Base-by-base conservation (phyloP, 37 sponge, comb jelly and placozoan genomes). In the Oopsacas minuta region DNA sequence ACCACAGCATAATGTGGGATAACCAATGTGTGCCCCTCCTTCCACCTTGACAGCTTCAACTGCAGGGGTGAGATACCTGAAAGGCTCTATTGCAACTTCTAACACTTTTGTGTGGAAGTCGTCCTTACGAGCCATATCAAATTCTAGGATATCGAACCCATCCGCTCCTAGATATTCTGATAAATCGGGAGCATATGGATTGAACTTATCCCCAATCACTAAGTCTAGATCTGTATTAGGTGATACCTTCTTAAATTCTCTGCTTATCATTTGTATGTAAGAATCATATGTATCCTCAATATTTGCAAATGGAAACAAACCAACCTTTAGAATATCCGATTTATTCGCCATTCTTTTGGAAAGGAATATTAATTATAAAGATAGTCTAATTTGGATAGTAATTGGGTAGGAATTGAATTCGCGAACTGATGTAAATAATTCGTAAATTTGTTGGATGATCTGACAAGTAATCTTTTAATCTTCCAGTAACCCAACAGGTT, bases 101-200 rank as follows among this genome's bases (percentile, higher is more conserved):
- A 83, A 34, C 0, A 51, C 38, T 0, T 52, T 51, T 0, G 23
- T 39, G 52, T 53, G 84, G 23, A 87, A 32, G 0, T 36, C 75
- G 22, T 23, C 37, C 1, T 83, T 37, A 52, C 7, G 38, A 7
- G 53, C 81, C 35, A 83, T 87, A 84, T 87, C 87, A 0, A 87
- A 83, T 49, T 87, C 87, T 32, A 87, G 81, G 5, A 87, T 30
- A 52, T 83, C 87, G 39, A 87, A 87, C 3, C 38, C 75, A 35
- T 83, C 84, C 1, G 36, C 83, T 1, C 34, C 0, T 0, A 87
- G 38, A 52, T 87, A 87, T 15, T 46, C 1, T 34, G 0, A 3
- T 28, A 87, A 81, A 36, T 39, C 0, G 5, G 22, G 32, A 35
- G 38, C 53, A 83, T 87, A 87, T 0, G 84, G 87, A 83, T 3